Evolutionary conservation across 2,888 invertebrate species (phyloP).

Genomic region (Chesias legatella): DNA sequence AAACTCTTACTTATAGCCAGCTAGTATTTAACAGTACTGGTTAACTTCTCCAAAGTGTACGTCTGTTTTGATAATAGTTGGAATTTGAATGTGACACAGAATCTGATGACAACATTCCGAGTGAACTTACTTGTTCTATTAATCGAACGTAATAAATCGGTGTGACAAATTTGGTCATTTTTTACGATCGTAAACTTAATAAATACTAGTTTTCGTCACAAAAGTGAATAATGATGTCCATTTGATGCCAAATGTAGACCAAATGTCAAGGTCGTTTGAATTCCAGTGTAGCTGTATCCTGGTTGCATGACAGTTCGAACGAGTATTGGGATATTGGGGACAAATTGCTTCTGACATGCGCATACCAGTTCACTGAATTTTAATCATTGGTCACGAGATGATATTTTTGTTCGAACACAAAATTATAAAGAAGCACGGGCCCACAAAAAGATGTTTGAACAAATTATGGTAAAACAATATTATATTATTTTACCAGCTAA

Average conservation of each 20-base stretch:
- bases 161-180: constrained; percentile 18
- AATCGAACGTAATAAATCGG: constrained; percentile 5
- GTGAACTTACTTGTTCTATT: constrained; percentile 2
- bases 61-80: no score
- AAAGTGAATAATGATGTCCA: constrained; percentile 31
- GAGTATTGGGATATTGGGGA: constrained; percentile 10
- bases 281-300: constrained; percentile 25
- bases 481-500: no score
- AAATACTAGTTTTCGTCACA: constrained; percentile 21
- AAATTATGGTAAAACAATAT: no score
- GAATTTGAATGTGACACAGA: no score
- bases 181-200: constrained; percentile 27
- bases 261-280: constrained; percentile 31
- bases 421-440: no score
- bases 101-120: no score
- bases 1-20: no score
- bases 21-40: no score
- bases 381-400: background rate
- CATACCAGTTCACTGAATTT: constrained; percentile 8
- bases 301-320: constrained; percentile 11
- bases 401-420: no score
- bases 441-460: no score
- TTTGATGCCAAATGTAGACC: constrained; percentile 24
- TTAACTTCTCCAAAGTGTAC: no score
- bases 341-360: constrained; percentile 23